Percentiles rank a stretch among this genome's conserved stretches.
These are phyloP conservation scores for Oncorhynchus nerka DNA, from an alignment of 2,113 vertebrate species.

Conservation along the genomic window DNA sequence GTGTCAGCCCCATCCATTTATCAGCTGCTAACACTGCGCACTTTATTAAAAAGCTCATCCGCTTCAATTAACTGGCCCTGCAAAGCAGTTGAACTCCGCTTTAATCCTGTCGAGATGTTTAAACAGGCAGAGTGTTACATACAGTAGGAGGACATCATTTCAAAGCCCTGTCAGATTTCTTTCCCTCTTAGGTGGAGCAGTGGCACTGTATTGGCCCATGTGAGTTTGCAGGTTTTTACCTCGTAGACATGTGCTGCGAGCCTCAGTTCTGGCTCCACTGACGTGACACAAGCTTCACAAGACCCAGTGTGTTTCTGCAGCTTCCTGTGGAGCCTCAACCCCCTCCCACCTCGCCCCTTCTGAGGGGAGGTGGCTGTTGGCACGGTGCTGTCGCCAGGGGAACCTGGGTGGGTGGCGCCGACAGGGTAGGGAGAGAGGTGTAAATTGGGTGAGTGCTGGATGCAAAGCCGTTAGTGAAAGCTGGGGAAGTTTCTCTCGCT, in stretches of 20 bases:
- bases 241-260: background rate
- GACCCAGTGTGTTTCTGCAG: constrained; percentile 1
- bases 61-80: constrained; percentile 77
- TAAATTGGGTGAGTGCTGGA: constrained; percentile 75
- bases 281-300: constrained; percentile 5
- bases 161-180: constrained; percentile 47
- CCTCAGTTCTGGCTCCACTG: background rate
- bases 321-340: constrained; percentile 6
- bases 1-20: constrained; percentile 73
- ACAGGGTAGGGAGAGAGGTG: constrained; percentile 66
- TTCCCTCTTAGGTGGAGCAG: constrained; percentile 3
- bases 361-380: constrained; percentile 60
- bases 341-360: background rate
- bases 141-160: constrained; percentile 63
- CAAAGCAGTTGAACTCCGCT: constrained; percentile 77
- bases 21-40: constrained; percentile 79
- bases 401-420: constrained; percentile 52
- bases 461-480: constrained; percentile 61
- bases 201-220: background rate
- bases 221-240: background rate
- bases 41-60: constrained; percentile 81
- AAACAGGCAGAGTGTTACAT: constrained; percentile 58
- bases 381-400: constrained; percentile 60
- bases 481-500: constrained; percentile 54
- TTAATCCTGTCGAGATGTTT: constrained; percentile 77